Evolutionary conservation across 2,113 vertebrate genomes (phyloP).

Genomic region (Sus scrofa): T2T-Sscrofa CM000818.6:10566501-10567000

Average conservation of each 20-base stretch:
- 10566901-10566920: fast-evolving
- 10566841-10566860: neutral
- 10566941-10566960: neutral
- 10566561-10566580: neutral
- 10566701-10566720: neutral
- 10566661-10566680: neutral
- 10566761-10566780: conserved; percentile 23
- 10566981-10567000: neutral
- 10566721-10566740: neutral
- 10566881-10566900: fast-evolving
- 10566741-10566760: neutral
- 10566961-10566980: fast-evolving
- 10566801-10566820: conserved; percentile 39
- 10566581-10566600: conserved; percentile 58
- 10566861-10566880: neutral
- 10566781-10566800: neutral
- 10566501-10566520: conserved; percentile 50
- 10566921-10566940: fast-evolving
- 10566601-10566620: conserved; percentile 65
- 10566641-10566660: conserved; percentile 55
- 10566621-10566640: conserved; percentile 48
- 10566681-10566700: neutral
- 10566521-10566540: neutral
- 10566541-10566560: conserved; percentile 45
- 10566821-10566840: neutral